Conservation (phyloP, 2,113 vertebrate genomes). For the Saccopteryx bilineata region DNA sequence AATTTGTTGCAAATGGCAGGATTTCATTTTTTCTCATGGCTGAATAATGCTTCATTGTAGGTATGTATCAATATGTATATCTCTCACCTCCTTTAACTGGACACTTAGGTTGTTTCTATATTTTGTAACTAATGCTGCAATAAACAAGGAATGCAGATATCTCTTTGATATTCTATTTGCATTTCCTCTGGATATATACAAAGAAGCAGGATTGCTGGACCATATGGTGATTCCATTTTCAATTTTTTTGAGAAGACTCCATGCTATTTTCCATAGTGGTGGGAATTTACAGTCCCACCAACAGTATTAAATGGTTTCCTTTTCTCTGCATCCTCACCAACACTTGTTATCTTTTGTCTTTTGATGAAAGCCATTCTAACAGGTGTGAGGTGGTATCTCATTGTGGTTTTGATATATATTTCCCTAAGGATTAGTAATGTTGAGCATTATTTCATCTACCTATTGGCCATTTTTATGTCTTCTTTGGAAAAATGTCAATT, state of each 20-base stretch:
- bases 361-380: not conserved
- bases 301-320: not conserved
- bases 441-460: not conserved
- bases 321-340: not conserved
- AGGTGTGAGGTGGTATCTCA: not conserved
- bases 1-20: not conserved
- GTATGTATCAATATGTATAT: not conserved
- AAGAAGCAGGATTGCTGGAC: not conserved
- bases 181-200: not conserved
- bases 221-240: not conserved
- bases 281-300: not conserved
- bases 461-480: not conserved
- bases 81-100: not conserved
- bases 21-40: not conserved
- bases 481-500: not conserved
- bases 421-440: not conserved
- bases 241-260: not conserved
- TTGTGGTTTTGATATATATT: not conserved
- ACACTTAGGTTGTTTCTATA: not conserved
- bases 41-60: not conserved
- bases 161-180: not conserved
- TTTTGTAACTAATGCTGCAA: not conserved
- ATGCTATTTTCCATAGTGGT: not conserved
- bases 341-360: not conserved
- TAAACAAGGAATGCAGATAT: not conserved